Base-by-base conservation (phyloP, 2,797 vertebrate species). In the Ispidina lecontei region DNA sequence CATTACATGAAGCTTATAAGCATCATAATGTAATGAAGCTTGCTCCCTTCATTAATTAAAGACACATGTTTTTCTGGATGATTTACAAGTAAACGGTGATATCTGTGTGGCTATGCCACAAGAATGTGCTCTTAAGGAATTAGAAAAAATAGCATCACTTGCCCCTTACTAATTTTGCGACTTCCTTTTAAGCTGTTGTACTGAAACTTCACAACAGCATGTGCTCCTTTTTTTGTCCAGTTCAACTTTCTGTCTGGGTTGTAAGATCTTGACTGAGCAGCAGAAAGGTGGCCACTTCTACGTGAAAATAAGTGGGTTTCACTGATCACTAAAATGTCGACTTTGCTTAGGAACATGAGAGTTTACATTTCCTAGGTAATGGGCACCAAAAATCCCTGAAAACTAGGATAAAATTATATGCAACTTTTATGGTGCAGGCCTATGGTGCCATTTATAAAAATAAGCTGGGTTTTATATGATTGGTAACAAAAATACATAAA, bases 401-500 rank as follows among this genome's bases (percentile, higher is more conserved):
- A 96, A 94, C 87, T 71, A 33, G 89, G 78, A 76, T 95, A 95
- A 96, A 96, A 90, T 86, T 77, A 74, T 94, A 86, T 74, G 68
- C 81, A 82, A 69, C 49, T 96, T 96, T 96, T 91, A 95, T 51
- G 44, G 58, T 67, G 56, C 54, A 76, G 67, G 83, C 82, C 86
- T 75, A 80, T 94, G 94, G 90, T 95, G 72, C 76, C 93, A 91
- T 92, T 90, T 94, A 93, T 87, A 85, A 94, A 94, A 94, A 70
- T 95, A 97, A 96, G 68, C 89, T 86, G 14, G 58, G 20, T 95
- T 95, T 95, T 93, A 95, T 94, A 84, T 83, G 80, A 84, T 94
- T 89, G 89, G 89, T 95, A 95, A 96, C 84, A 95, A 90, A 96
- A 96, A 93, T 81, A 87, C 62, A 84, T 93, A 89, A 88, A 79